Base-by-base conservation (phyloP, 1,140 invertebrate genomes). In the Dendrolimus punctatus region DNA sequence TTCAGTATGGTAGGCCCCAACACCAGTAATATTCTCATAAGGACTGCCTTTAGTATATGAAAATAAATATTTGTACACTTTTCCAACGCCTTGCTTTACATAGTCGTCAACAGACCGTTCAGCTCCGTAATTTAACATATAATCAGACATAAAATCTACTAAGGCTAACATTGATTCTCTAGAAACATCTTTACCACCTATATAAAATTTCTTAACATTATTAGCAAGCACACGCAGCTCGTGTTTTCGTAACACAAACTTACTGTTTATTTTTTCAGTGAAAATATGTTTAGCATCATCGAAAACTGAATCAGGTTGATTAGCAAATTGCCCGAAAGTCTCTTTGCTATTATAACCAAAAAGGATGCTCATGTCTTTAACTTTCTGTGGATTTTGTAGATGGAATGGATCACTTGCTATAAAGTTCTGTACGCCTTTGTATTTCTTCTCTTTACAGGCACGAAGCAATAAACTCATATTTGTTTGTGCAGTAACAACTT, bases 341-440 rank as follows among this genome's bases (percentile, higher is more conserved):
- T 69, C 67, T 52, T 62, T 64, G 10, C 61, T 66, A 39, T 61
- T 69, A 40, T 58, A 58, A 6, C 67, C 67, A 5, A 64, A 54
- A 7, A 69, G 9, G 4, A 69, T 57, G 8, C 43, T 23, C 6
- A 53, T 55, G 6, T 64, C 40, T 46, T 55, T 57, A 2, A 62
- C 40, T 45, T 51, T 58, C 6, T 45, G 39, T 9, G 61, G 40
- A 8, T 46, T 47, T 8, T 52, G 38, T n/a, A 65, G 49, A 41
- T 59, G 50, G 40, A 52, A 58, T 6, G 54, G 51, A 39, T 62
- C 49, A 6, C 51, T 49, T 3, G 47, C 58, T 0, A 68, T 43
- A 23, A 68, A 65, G 42, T 53, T 53, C 42, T 55, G 39, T 0
- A 51, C 47, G 1, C 51, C 51, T n/a, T 52, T 51, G 9, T 55